A percentile compares a stretch with the other conserved stretches of the same genome.
Evolutionary conservation across 2,888 invertebrate species (phyloP).

Genomic region (Lepidochrysops patricia): DNA sequence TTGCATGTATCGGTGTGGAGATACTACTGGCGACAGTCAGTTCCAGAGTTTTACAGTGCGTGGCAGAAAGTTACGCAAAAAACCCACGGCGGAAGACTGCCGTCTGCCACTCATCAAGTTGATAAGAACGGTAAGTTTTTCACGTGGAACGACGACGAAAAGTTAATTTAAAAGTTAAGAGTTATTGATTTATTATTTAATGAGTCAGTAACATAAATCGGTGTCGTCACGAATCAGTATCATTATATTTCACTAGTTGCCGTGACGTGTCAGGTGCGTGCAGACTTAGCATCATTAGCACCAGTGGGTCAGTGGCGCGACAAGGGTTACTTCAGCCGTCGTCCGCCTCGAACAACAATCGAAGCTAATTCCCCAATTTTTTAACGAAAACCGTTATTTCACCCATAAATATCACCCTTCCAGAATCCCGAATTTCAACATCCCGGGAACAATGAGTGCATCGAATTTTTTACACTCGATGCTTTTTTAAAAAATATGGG

Average conservation of each 20-base stretch:
- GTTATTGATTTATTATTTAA: neutral
- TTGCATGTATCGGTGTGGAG: no score
- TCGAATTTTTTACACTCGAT: conserved; percentile 48
- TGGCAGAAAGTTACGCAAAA: no score
- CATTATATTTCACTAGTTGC: conserved; percentile 9
- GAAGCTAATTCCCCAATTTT: conserved; percentile 60
- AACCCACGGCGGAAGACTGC: no score
- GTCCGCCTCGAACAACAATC: conserved; percentile 23
- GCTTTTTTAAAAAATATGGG: conserved; percentile 65
- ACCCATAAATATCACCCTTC: conserved; percentile 71
- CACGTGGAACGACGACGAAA: no score
- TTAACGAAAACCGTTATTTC: conserved; percentile 70
- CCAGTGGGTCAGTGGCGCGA: conserved; percentile 23
- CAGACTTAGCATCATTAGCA: conserved; percentile 11
- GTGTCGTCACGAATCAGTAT: neutral
- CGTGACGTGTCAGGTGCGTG: neutral
- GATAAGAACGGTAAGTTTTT: no score
- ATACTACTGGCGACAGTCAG: no score
- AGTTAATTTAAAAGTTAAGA: neutral
- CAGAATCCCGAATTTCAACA: conserved; percentile 38
- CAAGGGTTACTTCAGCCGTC: conserved; percentile 13
- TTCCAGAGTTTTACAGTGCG: no score
- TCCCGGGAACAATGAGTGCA: conserved; percentile 52
- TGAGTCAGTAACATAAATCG: neutral
- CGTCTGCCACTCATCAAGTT: no score